Base-by-base conservation (phyloP, 2,113 vertebrate genomes). In the Oophaga pumilio region DNA sequence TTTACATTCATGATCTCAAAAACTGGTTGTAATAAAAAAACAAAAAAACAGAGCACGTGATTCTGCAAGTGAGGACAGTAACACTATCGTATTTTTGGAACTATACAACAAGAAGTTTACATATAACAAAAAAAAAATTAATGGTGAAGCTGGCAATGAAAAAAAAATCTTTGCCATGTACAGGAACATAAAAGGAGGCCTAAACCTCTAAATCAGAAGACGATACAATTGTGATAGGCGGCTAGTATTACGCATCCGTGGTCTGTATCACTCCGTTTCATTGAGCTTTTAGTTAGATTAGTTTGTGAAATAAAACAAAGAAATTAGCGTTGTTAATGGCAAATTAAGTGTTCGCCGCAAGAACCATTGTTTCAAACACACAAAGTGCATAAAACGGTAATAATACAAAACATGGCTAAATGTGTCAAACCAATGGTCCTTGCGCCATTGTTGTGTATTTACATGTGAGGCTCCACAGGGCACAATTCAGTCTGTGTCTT, bases 341-440 rank as follows among this genome's bases (percentile, higher is more conserved):
- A 91, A 91, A 87, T 85, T 89, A 90, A 78, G 90, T 92, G 93
- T 91, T 88, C 90, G 91, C 93, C 84, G 93, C 91, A 92, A 91
- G 92, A 94, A 93, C 92, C 92, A 93, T 94, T 69, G 79, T 90
- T 76, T 91, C 90, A 93, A 93, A 91, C 91, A 68, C 91, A 91
- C 91, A 95, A 95, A 96, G 94, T 96, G 94, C 95, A 95, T 94
- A 92, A 83, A 94, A 94, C 92, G 89, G 89, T 94, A 93, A 95
- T 94, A 94, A 94, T 94, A 95, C 91, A 90, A 90, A 91, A 84
- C 71, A 88, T 69, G 92, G 93, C 93, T 94, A 94, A 84, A 84
- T 91, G 90, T 94, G 92, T 33, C 78, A 90, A 91, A 91, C 90
- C 90, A 91, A 91, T 82, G 88, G 87, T 90, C 91, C 93, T 89